Evolutionary conservation across 2,888 invertebrate species (phyloP), one percentile per base, ranked within the genome.

Genomic region (Strigamia crassipes): DNA sequence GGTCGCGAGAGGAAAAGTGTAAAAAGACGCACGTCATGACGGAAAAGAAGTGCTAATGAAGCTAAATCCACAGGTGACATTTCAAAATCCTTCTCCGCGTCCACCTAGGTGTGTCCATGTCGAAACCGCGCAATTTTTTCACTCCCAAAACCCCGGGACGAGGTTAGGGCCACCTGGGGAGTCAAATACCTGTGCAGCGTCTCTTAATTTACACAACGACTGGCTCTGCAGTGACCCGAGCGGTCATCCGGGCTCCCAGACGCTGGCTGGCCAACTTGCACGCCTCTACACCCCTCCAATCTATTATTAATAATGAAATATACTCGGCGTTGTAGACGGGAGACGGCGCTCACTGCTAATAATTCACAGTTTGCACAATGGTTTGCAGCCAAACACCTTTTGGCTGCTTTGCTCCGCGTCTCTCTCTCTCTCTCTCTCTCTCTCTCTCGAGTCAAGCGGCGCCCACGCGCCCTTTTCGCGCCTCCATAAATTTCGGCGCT

Each of bases 221-320:
- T 51, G 51, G 51, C 51, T 51, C 12, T 51, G n/a, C n/a, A 51
- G 51, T 51, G 51, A 51, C 51, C 51, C 18, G 51, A 51, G 51
- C 51, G 51, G 51, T 51, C 51, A 51, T 51, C 51, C 51, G 12
- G 51, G 51, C 51, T 51, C 51, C 51, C 51, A 51, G 51, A 51
- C 51, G 51, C 51, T 38, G 38, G 38, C 38, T 38, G 51, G 51
- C 51, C 15, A 18, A 18, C 18, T 18, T 51, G 18, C 51, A 51
- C 6, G n/a, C 10, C 6, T 51, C 51, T 51, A 13, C 6, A 13
- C 13, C 15, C 51, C 18, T 13, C 51, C 51, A 15, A 15, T 51
- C 51, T 51, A 51, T 51, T 51, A 51, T 51, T 51, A 51, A 51
- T 51, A 51, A 51, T 51, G 51, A 51, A 51, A 51, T 51, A 51